Evolutionary conservation across 2,888 invertebrate genomes (phyloP).

Genomic region (Epsilonema sp.): DNA sequence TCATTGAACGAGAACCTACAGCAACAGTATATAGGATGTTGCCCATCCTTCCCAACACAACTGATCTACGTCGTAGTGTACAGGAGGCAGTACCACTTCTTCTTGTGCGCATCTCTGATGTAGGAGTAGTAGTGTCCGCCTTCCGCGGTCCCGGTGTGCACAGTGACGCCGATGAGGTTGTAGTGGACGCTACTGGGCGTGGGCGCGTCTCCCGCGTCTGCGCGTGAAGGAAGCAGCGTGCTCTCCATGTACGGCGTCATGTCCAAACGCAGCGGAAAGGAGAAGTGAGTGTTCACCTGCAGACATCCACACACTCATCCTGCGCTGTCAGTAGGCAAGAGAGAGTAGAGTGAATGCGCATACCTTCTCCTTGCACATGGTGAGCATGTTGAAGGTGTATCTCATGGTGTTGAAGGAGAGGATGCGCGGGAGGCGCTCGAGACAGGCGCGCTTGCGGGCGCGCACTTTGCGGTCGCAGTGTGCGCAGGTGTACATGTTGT

Average conservation of each 20-base stretch:
- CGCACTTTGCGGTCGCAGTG: constrained; percentile 83
- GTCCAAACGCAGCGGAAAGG: constrained; percentile 72
- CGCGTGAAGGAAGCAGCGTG: constrained; percentile 50
- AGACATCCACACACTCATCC: too few relatives aligned
- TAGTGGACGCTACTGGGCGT: constrained; percentile 32
- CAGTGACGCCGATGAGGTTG: constrained; percentile 76
- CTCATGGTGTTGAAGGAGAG: constrained; percentile 91
- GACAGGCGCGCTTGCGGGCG: constrained; percentile 80
- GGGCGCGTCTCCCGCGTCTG: not conserved
- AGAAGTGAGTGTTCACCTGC: constrained; percentile 75
- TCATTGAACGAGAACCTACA: constrained; percentile 32
- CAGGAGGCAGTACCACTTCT: not conserved
- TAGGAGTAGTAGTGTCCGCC: constrained; percentile 88
- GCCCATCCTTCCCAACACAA: too few relatives aligned
- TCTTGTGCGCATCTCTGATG: constrained; percentile 41
- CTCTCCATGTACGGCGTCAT: constrained; percentile 89
- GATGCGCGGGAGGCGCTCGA: constrained; percentile 75
- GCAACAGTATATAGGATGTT: too few relatives aligned
- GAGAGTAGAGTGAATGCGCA: not conserved
- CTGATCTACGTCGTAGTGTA: too few relatives aligned
- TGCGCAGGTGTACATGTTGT: constrained; percentile 92
- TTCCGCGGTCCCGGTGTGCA: constrained; percentile 92
- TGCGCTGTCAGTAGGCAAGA: not conserved
- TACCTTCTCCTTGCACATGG: constrained; percentile 76
- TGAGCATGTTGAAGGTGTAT: constrained; percentile 89